Base-by-base conservation (phyloP, 2,888 invertebrate genomes). In the Noctua pronuba region DNA sequence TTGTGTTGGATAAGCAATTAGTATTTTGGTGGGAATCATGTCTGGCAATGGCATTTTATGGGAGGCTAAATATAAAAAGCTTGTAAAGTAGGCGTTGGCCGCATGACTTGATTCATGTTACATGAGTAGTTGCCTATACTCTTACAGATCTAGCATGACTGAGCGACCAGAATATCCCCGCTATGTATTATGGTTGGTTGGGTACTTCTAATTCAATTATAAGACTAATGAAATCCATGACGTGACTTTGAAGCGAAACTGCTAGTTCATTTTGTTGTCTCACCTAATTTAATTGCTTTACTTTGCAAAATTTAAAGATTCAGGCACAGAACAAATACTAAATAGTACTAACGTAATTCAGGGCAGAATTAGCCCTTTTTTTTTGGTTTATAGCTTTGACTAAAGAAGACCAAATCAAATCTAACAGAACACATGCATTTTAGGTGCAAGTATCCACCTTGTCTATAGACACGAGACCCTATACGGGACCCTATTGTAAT, bases 211-310 rank as follows among this genome's bases (percentile, higher is more conserved):
- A 44, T 58, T 58, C 16, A 58, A 58, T 58, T 46, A 72, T 38
- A 72, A 49, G 46, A 38, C 38, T 75, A 75, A 44, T 21, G 31
- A 31, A 55, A 74, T 10, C 28, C 28, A 58, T 58, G 58, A 28
- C 58, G 28, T 58, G 58, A 28, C 58, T 28, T 58, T 16, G 28
- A 16, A 28, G 7, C 28, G 31, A 38, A 41, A 62, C 24, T 73
- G 24, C 18, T 11, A 0, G 18, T 31, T 62, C 6, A 73, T 58
- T 58, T 70, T 31, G 18, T 44, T 55, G 18, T n/a, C 11, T 44
- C 55, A 16, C 28, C 28, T 64, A 41, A 31, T 31, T 62, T 28
- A 24, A 62, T 41, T 38, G 38, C 1, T n/a, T 38, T 67, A 67
- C 2, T 49, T 38, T 67, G 21, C 16, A 28, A 2, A 73, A n/a